phyloP scores from a whole-genome alignment of 1,140 invertebrate genomes.

The Drosophila novamexicana region DNA sequence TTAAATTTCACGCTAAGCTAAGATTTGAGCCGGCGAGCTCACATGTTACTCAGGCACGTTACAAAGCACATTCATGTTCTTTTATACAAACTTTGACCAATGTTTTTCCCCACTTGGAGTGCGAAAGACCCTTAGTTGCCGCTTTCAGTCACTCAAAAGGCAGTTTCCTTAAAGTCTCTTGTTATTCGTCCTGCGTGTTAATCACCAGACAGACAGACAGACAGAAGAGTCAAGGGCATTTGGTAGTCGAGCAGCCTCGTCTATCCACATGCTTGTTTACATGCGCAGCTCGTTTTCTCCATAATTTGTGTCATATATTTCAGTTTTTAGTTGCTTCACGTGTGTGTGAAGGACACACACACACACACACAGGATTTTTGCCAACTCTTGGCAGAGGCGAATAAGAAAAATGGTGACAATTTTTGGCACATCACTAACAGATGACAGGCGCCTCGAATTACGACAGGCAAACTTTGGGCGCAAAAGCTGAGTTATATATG shows the following conservation, averaged over 20 bases:
- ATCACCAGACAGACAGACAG: too few relatives aligned
- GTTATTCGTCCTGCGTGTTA: too few relatives aligned
- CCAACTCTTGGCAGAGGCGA: conserved; percentile 1
- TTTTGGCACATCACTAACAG: conserved; percentile 58
- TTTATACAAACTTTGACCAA: too few relatives aligned
- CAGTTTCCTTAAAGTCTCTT: too few relatives aligned
- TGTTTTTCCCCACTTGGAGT: too few relatives aligned
- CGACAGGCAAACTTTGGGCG: conserved; percentile 33
- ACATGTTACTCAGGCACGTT: too few relatives aligned
- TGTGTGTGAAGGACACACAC: conserved; percentile 19
- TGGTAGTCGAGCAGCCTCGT: not conserved
- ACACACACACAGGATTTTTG: conserved; percentile 10
- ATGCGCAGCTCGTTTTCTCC: conserved; percentile 10
- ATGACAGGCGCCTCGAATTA: conserved; percentile 36
- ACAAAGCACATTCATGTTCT: too few relatives aligned
- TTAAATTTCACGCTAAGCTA: too few relatives aligned
- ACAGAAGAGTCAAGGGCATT: not conserved
- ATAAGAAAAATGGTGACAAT: conserved; percentile 48
- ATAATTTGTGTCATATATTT: conserved; percentile 18
- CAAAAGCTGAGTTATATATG: conserved; percentile 9
- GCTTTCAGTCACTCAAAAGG: too few relatives aligned
- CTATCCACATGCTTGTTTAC: not conserved
- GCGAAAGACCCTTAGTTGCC: too few relatives aligned
- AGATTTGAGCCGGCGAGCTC: too few relatives aligned
- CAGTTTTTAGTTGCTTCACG: conserved; percentile 21